Conservation (phyloP, 2,888 invertebrate genomes). For the Xylocampa areola region DNA sequence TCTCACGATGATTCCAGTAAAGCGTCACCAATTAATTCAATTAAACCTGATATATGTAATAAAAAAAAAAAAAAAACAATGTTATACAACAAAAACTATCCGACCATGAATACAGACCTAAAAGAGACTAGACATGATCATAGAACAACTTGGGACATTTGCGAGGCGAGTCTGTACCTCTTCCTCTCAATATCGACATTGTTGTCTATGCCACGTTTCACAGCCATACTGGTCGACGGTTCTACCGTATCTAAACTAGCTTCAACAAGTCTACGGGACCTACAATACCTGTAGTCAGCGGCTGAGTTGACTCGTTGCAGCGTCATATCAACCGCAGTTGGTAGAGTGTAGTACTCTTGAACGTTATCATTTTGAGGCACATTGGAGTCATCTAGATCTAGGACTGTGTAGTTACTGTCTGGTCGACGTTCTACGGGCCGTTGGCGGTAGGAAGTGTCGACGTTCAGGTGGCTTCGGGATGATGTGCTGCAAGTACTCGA, state of each 20-base stretch:
- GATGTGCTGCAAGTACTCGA: conserved; percentile 74
- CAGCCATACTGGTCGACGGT: conserved; percentile 76
- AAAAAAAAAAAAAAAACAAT: too few species aligned
- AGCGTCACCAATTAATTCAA: too few species aligned
- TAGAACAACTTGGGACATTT: conserved; percentile 83
- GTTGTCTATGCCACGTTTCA: conserved; percentile 78
- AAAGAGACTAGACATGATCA: conserved; percentile 74
- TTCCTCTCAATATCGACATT: conserved; percentile 79
- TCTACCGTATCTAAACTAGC: conserved; percentile 72
- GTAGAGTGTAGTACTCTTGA: conserved; percentile 70
- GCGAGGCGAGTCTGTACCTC: conserved; percentile 76
- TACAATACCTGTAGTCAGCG: conserved; percentile 77
- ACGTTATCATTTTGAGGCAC: conserved; percentile 57
- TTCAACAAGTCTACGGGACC: conserved; percentile 77
- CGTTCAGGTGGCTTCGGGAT: conserved; percentile 64
- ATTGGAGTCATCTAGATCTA: conserved; percentile 71
- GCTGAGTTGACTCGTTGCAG: conserved; percentile 74
- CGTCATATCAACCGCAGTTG: conserved; percentile 73
- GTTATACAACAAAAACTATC: conserved; percentile 34
- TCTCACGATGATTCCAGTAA: too few species aligned
- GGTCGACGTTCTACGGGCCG: conserved; percentile 60
- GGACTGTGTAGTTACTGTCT: conserved; percentile 65
- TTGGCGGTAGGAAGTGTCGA: conserved; percentile 68
- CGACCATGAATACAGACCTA: conserved; percentile 59
- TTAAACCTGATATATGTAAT: too few species aligned